These are phyloP conservation scores for Actinia equina DNA, from an alignment of 64 coral and sea anemone species.

Conservation along the genomic window DNA sequence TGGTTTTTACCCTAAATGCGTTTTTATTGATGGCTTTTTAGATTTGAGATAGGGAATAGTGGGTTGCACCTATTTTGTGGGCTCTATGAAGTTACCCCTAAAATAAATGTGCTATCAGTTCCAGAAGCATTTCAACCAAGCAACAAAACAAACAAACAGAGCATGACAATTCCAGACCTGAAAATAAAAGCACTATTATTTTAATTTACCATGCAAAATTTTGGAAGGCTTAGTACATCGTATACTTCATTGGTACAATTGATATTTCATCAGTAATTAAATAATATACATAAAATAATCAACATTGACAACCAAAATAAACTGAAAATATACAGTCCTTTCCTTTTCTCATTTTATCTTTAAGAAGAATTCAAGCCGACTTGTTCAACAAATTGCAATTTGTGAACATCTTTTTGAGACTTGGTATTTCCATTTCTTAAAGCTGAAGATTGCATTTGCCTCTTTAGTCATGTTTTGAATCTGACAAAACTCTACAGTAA, in stretches of 20 bases:
- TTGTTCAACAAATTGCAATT: neutral
- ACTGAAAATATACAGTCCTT: neutral
- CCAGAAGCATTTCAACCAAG: neutral
- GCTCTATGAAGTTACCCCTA: slow-evolving; percentile 3
- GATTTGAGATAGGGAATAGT: slow-evolving; percentile 6
- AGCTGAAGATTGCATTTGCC: neutral
- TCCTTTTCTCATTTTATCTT: neutral
- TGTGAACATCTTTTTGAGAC: neutral
- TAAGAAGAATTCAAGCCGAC: neutral
- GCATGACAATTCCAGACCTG: neutral
- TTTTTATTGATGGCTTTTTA: slow-evolving; percentile 31
- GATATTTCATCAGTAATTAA: neutral
- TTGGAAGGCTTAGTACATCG: neutral
- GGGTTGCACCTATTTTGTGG: neutral
- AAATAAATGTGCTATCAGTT: neutral
- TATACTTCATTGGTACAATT: neutral
- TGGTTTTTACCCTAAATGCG: slow-evolving; percentile 11
- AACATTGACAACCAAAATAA: neutral
- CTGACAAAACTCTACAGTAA: neutral
- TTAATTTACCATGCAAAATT: no score
- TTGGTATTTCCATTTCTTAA: neutral
- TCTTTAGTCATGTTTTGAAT: neutral
- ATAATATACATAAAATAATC: neutral
- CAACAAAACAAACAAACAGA: neutral
- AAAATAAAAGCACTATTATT: no score